Evolutionary conservation across 2,797 vertebrate species (phyloP), one percentile per base, ranked within the genome.

Genomic region (Acestrorhynchus altus): DNA sequence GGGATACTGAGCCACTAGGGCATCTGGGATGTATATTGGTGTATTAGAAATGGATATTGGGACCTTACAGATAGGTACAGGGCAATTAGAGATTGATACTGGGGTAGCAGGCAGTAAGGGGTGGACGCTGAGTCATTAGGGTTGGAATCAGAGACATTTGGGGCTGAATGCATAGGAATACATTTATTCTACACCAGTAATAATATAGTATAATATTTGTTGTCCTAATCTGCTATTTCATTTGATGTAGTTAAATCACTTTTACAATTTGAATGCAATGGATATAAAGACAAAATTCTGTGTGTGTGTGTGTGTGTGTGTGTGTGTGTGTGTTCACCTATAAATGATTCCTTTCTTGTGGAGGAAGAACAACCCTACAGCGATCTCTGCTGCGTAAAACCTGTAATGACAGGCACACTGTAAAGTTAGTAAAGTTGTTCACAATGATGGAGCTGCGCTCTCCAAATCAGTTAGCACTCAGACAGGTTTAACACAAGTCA

Each of bases 311-410:
- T n/a, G n/a, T n/a, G 6, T 2, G 31, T 35, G 31, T 35, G 31
- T 35, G 31, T 6, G 16, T 26, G 24, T 16, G 2, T 16, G 59
- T 61, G 59, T 61, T 79, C 76, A 98, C 97, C 97, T 96, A 86
- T 99, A 99, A 88, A 98, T 94, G 80, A 99, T 83, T 74, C 97
- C 97, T 90, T 94, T 96, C 88, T 87, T 91, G 88, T 99, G 97
- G 81, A 99, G 92, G 84, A 98, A 98, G 88, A 98, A 96, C 63
- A 99, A 90, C 1, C 97, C 97, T 39, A 95, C 90, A 83, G 97
- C 97, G 78, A 99, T 98, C 94, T 99, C 97, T 86, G 97, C 96
- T 83, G 97, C 97, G 69, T 99, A 99, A 91, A 99, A 99, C 88
- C 97, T 99, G 93, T 56, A 93, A 90, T 64, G 61, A 83, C 88